These are phyloP conservation scores for Epizoanthus stellaris DNA, from an alignment of 92 coral and sea anemone species.

Conservation along the genomic window DNA sequence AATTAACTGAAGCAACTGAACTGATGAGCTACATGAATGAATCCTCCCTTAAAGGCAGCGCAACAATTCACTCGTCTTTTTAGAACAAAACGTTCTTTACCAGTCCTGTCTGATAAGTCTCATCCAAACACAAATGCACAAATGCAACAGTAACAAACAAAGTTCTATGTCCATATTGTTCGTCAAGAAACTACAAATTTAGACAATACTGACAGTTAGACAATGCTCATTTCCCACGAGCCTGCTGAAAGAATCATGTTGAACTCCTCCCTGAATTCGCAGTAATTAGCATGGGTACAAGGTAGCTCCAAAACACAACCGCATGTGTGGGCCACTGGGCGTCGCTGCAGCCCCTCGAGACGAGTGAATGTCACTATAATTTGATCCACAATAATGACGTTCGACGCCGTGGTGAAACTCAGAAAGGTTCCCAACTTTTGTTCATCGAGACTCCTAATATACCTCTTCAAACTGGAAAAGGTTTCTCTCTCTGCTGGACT, in stretches of 20 bases:
- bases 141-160: neutral
- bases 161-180: neutral
- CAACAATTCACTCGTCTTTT: too few species aligned
- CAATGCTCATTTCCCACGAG: slow-evolving; percentile 7
- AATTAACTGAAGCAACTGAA: too few species aligned
- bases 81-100: too few species aligned
- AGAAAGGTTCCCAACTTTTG: slow-evolving; percentile 5
- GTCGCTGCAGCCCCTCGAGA: slow-evolving; percentile 3
- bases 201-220: neutral
- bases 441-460: slow-evolving; percentile 3
- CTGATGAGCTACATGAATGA: too few species aligned
- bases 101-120: neutral
- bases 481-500: slow-evolving; percentile 8
- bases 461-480: neutral
- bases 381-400: slow-evolving; percentile 3
- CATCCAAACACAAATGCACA: neutral
- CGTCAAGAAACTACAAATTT: slow-evolving; percentile 2
- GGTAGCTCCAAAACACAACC: slow-evolving; percentile 5
- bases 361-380: slow-evolving; percentile 9
- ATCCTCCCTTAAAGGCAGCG: too few species aligned
- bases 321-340: neutral
- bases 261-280: slow-evolving; percentile 7
- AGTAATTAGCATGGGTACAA: neutral
- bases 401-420: slow-evolving; percentile 1
- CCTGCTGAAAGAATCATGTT: neutral